Conservation (phyloP, 2,113 vertebrate species). For the Epinephelus moara region DNA sequence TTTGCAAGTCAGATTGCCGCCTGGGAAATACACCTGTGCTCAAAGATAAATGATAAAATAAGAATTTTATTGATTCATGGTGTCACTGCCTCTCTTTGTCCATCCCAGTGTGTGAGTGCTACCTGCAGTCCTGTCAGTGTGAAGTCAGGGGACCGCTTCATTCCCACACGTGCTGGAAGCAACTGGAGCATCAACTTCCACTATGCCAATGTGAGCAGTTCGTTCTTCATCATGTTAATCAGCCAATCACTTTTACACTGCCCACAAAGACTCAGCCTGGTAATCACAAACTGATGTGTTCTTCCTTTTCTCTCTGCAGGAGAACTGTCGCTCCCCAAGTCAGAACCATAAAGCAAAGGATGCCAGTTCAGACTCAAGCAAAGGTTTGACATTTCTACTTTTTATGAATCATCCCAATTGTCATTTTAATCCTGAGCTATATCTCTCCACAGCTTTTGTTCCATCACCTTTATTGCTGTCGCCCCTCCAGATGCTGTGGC, state of each 20-base stretch:
- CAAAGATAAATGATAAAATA: no score
- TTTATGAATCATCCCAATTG: neutral
- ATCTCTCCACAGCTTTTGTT: neutral
- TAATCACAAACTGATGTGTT: neutral
- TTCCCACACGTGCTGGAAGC: conserved; percentile 86
- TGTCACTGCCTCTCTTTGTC: neutral
- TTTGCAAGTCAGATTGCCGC: no score
- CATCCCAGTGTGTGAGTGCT: conserved; percentile 75
- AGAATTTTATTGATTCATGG: no score
- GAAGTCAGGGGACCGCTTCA: conserved; percentile 87
- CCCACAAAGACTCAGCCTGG: neutral
- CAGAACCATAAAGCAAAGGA: conserved; percentile 87
- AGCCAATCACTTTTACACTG: neutral
- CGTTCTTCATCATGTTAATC: neutral
- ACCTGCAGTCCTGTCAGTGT: conserved; percentile 82
- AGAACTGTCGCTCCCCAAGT: conserved; percentile 85
- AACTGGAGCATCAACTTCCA: conserved; percentile 90
- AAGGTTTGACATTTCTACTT: conserved; percentile 76
- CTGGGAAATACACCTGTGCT: no score
- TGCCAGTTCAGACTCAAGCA: conserved; percentile 84
- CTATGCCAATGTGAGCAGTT: conserved; percentile 82
- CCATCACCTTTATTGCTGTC: neutral
- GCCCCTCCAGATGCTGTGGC: conserved; percentile 82
- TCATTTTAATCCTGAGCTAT: neutral
- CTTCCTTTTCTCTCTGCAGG: conserved; percentile 67